Evolutionary conservation across 2,113 vertebrate species (phyloP).

Genomic region (Petrocephalus microphthalmus): DNA sequence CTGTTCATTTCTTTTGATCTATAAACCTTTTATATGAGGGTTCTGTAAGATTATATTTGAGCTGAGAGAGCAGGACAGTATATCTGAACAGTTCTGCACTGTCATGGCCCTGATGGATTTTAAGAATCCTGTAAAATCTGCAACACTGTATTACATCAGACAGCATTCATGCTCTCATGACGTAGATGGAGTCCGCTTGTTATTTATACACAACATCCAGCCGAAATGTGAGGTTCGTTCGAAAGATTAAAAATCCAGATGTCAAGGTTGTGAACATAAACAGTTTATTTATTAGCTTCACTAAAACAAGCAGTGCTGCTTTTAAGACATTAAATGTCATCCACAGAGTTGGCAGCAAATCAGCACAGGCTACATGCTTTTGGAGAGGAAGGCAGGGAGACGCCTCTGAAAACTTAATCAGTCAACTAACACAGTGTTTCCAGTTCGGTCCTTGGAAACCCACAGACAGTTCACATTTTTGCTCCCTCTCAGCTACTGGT

Average conservation of each 20-base stretch:
- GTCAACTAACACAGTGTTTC: not conserved
- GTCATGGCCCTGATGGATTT: not conserved
- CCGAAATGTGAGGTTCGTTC: not conserved
- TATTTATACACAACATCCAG: not conserved
- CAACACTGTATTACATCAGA: not conserved
- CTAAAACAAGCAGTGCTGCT: not conserved
- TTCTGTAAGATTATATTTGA: not conserved
- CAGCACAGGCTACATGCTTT: not conserved
- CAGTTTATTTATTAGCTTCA: slow-evolving; percentile 1
- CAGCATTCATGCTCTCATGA: not conserved
- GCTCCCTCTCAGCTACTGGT: not conserved
- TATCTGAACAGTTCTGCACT: not conserved
- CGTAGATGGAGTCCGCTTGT: not conserved
- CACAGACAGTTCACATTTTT: not conserved
- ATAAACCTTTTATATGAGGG: not conserved
- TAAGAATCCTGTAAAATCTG: not conserved
- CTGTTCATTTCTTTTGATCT: not conserved
- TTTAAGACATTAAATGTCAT: not conserved
- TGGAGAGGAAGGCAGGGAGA: not conserved
- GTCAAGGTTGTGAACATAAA: not conserved
- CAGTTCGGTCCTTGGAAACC: not conserved
- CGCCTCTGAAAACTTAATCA: not conserved
- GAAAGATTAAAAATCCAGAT: not conserved
- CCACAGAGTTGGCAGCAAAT: not conserved
- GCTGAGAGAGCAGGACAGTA: not conserved